Percentiles rank a stretch among this genome's conserved stretches.
phyloP scores from a whole-genome alignment of 2,888 invertebrate species.

The Ectemnius lituratus region DNA sequence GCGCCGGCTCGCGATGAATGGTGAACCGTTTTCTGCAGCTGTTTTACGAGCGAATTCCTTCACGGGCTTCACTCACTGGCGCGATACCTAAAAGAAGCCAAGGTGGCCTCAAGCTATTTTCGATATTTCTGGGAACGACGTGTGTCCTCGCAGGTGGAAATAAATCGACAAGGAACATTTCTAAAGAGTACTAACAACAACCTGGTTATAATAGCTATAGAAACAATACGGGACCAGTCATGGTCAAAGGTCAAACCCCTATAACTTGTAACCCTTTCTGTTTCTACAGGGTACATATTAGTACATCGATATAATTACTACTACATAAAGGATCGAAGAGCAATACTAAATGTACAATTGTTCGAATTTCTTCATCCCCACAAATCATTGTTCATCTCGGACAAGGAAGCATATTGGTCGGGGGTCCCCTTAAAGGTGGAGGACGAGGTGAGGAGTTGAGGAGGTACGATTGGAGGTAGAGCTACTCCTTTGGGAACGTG shows the following conservation, averaged over 20 bases:
- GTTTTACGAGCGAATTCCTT: slow-evolving; percentile 52
- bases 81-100: slow-evolving; percentile 13
- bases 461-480: slow-evolving; percentile 19
- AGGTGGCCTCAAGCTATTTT: slow-evolving; percentile 9
- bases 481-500: slow-evolving; percentile 49
- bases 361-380: too few relatives aligned
- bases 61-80: slow-evolving; percentile 41
- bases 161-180: slow-evolving; percentile 57
- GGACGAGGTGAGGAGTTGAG: not conserved
- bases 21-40: slow-evolving; percentile 46
- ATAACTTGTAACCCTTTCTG: slow-evolving; percentile 59
- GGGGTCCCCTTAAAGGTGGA: too few relatives aligned
- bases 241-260: slow-evolving; percentile 60
- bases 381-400: too few relatives aligned
- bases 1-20: slow-evolving; percentile 32
- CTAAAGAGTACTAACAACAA: slow-evolving; percentile 56
- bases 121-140: slow-evolving; percentile 1
- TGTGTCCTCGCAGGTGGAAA: too few relatives aligned
- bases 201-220: slow-evolving; percentile 68
- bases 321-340: too few relatives aligned
- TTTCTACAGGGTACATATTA: slow-evolving; percentile 70
- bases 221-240: slow-evolving; percentile 53
- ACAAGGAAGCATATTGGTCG: too few relatives aligned
- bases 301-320: slow-evolving; percentile 66
- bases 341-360: too few relatives aligned